phyloP scores from a whole-genome alignment of 2,113 vertebrate genomes.

The Brevimyrus niger region DNA sequence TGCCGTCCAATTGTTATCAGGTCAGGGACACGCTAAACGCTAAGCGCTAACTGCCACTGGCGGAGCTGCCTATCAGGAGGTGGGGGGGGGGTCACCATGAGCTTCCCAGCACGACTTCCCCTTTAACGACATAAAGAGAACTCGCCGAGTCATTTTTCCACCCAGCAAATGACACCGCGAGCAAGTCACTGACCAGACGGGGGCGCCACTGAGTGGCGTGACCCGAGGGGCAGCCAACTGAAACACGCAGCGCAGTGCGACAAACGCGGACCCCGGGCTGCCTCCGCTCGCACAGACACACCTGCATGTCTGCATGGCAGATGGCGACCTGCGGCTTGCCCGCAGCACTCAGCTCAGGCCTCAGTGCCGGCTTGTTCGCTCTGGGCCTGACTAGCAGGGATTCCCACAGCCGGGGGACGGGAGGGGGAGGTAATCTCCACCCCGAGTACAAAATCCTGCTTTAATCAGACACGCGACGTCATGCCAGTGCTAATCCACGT shows the following conservation, averaged over 20 bases:
- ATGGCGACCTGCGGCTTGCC: not conserved
- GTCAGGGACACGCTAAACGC: not conserved
- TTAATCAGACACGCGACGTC: constrained; percentile 22
- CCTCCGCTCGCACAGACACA: not conserved
- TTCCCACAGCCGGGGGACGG: not conserved
- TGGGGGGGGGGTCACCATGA: not conserved
- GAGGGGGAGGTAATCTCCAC: constrained; percentile 19
- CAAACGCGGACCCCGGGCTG: not conserved
- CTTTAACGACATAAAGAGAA: not conserved
- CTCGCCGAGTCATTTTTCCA: not conserved
- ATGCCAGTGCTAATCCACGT: constrained; percentile 21
- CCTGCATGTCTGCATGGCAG: not conserved
- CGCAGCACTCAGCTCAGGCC: not conserved
- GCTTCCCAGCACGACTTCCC: not conserved
- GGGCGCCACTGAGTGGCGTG: not conserved
- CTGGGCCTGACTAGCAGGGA: not conserved
- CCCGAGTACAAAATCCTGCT: constrained; percentile 25
- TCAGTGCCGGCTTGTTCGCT: not conserved
- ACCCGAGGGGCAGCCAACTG: not conserved
- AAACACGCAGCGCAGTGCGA: not conserved
- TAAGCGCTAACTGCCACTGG: not conserved
- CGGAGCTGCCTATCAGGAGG: not conserved
- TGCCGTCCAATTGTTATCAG: not conserved
- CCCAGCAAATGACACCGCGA: not conserved
- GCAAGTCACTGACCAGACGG: not conserved